Evolutionary conservation across 2,113 vertebrate species (phyloP), one percentile per base, ranked within the genome.

Genomic region (Microtus pennsylvanicus): DNA sequence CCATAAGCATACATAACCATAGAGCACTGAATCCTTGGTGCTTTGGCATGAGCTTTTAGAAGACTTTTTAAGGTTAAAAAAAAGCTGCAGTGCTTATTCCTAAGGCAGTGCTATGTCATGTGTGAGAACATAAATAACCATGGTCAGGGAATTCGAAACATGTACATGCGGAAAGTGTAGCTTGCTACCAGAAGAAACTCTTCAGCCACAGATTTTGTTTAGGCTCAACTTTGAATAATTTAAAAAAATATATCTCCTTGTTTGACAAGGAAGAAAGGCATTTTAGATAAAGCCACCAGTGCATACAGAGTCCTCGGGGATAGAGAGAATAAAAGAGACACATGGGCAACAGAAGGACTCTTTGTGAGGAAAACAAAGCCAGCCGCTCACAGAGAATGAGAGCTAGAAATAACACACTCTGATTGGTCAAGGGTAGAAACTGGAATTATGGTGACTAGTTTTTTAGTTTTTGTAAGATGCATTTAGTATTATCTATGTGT

Each of bases 81-180:
- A 77, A 77, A 24, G 3, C 12, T 28, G 13, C 26, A 52, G 4
- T 58, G 7, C 1, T 77, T 87, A n/a, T 12, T 85, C 5, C 55
- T 81, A 16, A 81, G n/a, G 74, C 30, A 45, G 7, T 67, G 13
- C 8, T 63, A 11, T 17, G 42, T 8, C 58, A 14, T 33, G 9
- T 33, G 2, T 95, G 26, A 88, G 3, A 70, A 58, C 7, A 52
- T 70, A 75, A 76, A n/a, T 12, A 87, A 78, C 67, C 33, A 80
- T 21, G 75, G 3, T 58, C 21, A 76, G 13, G 19, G 1, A 35
- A 6, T 4, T 4, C 0, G 2, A 21, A 0, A 21, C 10, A 75
- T 7, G 72, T 3, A 7, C 7, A 7, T 2, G 24, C 9, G 17
- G 16, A 69, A 6, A 77, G 8, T 2, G 12, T n/a, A 50, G 33